These are phyloP conservation scores for Chirona hameri DNA, from an alignment of 2,888 invertebrate species.

Conservation along the genomic window DNA sequence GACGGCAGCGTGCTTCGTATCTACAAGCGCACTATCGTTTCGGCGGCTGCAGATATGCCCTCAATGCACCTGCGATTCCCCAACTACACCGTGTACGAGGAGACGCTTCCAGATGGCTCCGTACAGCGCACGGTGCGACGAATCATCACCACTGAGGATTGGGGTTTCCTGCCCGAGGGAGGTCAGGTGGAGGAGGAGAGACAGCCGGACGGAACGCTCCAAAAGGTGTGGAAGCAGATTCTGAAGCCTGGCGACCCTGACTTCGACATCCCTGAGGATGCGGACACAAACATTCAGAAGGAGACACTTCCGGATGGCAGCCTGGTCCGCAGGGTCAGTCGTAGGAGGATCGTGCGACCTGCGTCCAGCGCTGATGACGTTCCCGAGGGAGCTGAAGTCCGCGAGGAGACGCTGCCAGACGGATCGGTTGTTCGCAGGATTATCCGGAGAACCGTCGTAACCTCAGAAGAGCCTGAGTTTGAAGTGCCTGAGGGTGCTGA, in stretches of 20 bases:
- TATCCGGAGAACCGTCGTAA: not conserved
- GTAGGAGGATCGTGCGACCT: not conserved
- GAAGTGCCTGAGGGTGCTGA: not conserved
- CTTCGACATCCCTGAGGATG: not conserved
- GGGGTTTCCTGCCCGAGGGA: not conserved
- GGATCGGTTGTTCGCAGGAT: not conserved
- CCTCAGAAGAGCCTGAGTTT: not conserved
- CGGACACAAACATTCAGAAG: not conserved
- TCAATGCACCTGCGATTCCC: not conserved
- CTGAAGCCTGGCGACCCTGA: not conserved
- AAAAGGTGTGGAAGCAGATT: slow-evolving; percentile 7
- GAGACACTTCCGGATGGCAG: not conserved
- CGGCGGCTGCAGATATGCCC: not conserved
- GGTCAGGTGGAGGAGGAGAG: not conserved
- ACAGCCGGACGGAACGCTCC: not conserved
- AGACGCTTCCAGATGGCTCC: not conserved
- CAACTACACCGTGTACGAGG: not conserved
- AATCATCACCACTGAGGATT: not conserved
- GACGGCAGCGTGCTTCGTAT: slow-evolving; percentile 5
- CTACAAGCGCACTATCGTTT: not conserved
- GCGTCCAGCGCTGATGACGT: not conserved
- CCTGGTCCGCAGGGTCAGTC: slow-evolving; percentile 1
- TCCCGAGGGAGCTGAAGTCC: not conserved
- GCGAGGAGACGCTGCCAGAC: not conserved
- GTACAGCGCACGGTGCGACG: not conserved